A percentile compares a stretch with the other conserved stretches of the same genome.
phyloP scores from a whole-genome alignment of 2,888 invertebrate genomes.

The Hofmannophila pseudospretella region DNA sequence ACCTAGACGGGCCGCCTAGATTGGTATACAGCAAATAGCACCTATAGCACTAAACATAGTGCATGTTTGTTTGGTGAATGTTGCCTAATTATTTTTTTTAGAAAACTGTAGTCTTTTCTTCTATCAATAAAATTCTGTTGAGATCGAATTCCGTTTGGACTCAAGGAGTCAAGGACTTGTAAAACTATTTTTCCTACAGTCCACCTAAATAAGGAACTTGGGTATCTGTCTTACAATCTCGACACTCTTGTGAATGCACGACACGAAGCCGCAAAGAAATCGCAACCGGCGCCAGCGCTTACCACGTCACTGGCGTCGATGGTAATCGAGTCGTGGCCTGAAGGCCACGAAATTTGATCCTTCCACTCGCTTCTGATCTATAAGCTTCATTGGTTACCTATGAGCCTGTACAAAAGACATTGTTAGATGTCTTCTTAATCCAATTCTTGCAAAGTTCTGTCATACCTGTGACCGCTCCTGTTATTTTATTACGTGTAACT shows the following conservation, averaged over 20 bases:
- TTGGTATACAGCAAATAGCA: too few relatives aligned
- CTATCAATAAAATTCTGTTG: too few relatives aligned
- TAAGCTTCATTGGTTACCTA: constrained; percentile 28
- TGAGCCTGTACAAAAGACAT: constrained; percentile 6
- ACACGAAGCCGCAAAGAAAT: constrained; percentile 46
- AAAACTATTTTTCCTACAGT: too few relatives aligned
- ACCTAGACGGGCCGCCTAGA: background rate
- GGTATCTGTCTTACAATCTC: background rate
- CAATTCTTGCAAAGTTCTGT: background rate
- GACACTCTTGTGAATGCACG: constrained; percentile 8
- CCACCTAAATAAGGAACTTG: too few relatives aligned
- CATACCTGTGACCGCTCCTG: background rate
- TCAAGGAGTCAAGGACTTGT: too few relatives aligned
- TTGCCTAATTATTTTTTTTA: too few relatives aligned
- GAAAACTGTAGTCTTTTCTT: too few relatives aligned
- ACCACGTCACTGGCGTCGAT: constrained; percentile 57
- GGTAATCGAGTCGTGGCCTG: constrained; percentile 67
- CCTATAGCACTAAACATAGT: too few relatives aligned
- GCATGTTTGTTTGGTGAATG: too few relatives aligned
- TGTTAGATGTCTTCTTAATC: background rate
- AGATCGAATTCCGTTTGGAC: too few relatives aligned
- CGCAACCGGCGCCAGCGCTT: constrained; percentile 55
- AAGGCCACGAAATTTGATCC: constrained; percentile 72
- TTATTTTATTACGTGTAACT: constrained; percentile 27
- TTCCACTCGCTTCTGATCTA: constrained; percentile 58